Evolutionary conservation across 2,888 invertebrate genomes (phyloP).

Genomic region (Drosophila vallismaia): DNA sequence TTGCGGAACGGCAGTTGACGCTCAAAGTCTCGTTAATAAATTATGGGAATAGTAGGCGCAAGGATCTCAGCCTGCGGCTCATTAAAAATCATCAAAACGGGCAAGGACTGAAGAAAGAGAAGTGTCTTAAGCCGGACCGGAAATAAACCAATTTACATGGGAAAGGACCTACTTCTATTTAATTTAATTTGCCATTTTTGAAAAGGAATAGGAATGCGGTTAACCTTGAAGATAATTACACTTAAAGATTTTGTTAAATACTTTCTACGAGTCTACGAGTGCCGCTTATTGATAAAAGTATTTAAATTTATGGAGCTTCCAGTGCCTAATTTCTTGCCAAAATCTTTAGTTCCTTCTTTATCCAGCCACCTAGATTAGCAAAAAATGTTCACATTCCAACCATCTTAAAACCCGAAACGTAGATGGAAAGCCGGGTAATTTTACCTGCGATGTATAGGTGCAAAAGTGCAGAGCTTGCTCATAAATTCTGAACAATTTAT

Average conservation of each 20-base stretch:
- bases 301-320: neutral
- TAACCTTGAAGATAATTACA: constrained; percentile 41
- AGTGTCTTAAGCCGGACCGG: constrained; percentile 65
- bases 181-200: constrained; percentile 50
- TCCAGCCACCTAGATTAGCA: neutral
- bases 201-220: neutral
- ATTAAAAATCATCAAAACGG: constrained; percentile 5
- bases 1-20: constrained; percentile 68
- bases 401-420: neutral
- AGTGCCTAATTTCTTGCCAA: neutral
- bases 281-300: constrained; percentile 8
- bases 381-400: neutral
- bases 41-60: constrained; percentile 76
- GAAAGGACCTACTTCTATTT: constrained; percentile 49
- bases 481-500: constrained; percentile 74
- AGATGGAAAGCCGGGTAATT: constrained; percentile 26
- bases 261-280: neutral
- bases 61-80: constrained; percentile 46
- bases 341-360: neutral
- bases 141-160: constrained; percentile 65
- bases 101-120: constrained; percentile 38
- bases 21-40: constrained; percentile 77
- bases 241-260: too few species aligned
- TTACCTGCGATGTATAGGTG: constrained; percentile 37
- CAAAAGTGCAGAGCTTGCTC: constrained; percentile 57